These are phyloP conservation scores for Eupelmus urozonus DNA, from an alignment of 2,888 invertebrate species.

Conservation along the genomic window DNA sequence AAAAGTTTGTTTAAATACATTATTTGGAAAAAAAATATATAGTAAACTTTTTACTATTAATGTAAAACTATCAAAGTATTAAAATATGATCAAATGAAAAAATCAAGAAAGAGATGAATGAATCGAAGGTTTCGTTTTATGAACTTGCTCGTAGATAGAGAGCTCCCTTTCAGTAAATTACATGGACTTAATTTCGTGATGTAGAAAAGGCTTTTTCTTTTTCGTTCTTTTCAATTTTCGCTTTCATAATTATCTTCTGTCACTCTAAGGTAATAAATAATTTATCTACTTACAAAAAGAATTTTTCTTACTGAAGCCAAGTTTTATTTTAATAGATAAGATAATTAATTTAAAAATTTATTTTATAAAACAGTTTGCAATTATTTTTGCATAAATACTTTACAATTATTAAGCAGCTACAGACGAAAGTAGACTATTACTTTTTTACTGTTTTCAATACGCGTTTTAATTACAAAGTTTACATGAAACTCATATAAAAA, in stretches of 20 bases:
- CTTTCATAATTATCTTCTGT: conserved; percentile 10
- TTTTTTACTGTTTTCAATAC: too few relatives aligned
- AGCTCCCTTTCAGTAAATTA: conserved; percentile 19
- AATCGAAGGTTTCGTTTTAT: conserved; percentile 13
- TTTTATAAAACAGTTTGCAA: too few relatives aligned
- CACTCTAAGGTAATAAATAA: background rate
- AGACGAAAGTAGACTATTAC: too few relatives aligned
- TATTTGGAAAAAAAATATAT: background rate
- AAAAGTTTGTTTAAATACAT: background rate
- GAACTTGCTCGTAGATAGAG: background rate
- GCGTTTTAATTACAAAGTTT: too few relatives aligned
- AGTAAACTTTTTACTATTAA: background rate
- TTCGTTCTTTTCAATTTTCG: conserved; percentile 18
- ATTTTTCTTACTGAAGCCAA: too few relatives aligned
- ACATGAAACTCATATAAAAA: too few relatives aligned
- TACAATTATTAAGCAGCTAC: too few relatives aligned
- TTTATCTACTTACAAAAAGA: too few relatives aligned
- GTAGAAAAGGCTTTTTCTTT: conserved; percentile 9
- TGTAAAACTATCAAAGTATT: background rate
- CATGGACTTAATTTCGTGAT: conserved; percentile 15
- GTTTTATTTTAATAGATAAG: too few relatives aligned
- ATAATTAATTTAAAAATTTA: too few relatives aligned
- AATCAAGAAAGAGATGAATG: background rate
- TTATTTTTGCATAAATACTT: too few relatives aligned
- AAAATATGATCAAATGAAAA: background rate